A percentile compares a stretch with the other conserved stretches of the same genome.
Evolutionary conservation across 2,888 invertebrate genomes (phyloP).

Genomic region (Hoplodrina blanda): DNA sequence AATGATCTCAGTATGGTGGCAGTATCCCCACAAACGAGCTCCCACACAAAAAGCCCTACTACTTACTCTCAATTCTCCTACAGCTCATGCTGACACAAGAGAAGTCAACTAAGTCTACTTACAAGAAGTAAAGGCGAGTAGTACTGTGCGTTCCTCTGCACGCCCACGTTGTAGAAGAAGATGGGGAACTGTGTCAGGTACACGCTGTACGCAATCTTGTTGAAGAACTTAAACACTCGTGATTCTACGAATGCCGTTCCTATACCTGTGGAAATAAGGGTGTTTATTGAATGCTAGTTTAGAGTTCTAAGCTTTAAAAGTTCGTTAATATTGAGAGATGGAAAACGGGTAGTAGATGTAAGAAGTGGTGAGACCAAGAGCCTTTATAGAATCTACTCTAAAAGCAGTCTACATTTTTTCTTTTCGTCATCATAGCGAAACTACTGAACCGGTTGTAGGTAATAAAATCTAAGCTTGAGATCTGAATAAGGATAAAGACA

Average conservation of each 20-base stretch:
- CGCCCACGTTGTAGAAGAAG: conserved; percentile 92
- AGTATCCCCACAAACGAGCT: no score
- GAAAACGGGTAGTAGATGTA: background rate
- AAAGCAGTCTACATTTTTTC: no score
- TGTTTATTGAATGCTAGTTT: conserved; percentile 6
- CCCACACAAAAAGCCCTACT: no score
- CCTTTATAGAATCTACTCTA: no score
- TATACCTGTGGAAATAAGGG: conserved; percentile 59
- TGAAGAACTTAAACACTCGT: conserved; percentile 89
- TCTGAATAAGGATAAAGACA: no score
- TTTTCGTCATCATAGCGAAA: no score
- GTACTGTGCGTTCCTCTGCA: conserved; percentile 86
- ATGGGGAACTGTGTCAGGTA: conserved; percentile 92
- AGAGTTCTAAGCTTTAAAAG: background rate
- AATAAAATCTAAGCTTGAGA: no score
- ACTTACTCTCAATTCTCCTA: no score
- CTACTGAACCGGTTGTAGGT: no score
- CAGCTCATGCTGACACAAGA: background rate
- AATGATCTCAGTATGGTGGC: no score
- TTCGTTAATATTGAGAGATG: background rate
- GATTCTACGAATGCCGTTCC: conserved; percentile 88
- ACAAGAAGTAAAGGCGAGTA: conserved; percentile 89
- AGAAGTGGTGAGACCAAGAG: no score
- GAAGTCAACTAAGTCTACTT: conserved; percentile 66
- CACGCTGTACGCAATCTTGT: conserved; percentile 91